Evolutionary conservation across 2,888 invertebrate genomes (phyloP), one percentile per base, ranked within the genome.

Genomic region (Coelogynopora nodosa): DNA sequence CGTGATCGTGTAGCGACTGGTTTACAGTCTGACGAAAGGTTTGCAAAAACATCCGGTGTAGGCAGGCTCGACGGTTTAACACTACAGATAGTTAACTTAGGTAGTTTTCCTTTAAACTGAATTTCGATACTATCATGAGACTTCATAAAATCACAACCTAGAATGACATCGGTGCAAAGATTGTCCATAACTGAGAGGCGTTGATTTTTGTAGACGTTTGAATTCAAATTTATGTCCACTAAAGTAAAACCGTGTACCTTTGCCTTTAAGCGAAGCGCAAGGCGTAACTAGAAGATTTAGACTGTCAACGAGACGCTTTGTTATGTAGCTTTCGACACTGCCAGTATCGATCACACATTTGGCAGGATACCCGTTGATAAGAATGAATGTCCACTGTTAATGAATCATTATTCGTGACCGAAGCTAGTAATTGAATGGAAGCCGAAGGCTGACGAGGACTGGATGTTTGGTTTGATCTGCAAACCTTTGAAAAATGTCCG

Each of bases 401-500:
- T 67, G 84, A 31, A 83, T 67, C 67, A 84, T 13, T 84, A 31
- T 29, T 84, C 67, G 31, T 10, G 29, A 84, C 86, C 29, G 84
- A 83, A 28, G 84, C 30, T 18, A 85, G 29, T 85, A 13, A 84
- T 84, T 84, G 82, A 27, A 84, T 85, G 84, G 82, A 27, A 85
- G 86, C 29, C 82, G 86, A 85, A 29, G 31, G 74, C 28, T 84
- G 31, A 84, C 28, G 84, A 27, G 84, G 27, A 84, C 27, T 27
- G 28, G 85, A 27, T 30, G 31, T 67, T 84, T 5, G 18, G 27
- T 84, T 67, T 30, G 81, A 84, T 28, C n/a, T 29, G n/a, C 10
- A 85, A 30, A 85, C 86, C 31, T 85, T 85, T 84, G 84, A 83
- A 31, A 84, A 84, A 67, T 84, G 84, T 67, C 84, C 81, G 27